Base-by-base conservation (phyloP, 2,113 vertebrate genomes). In the Gallinago undulata region DNA sequence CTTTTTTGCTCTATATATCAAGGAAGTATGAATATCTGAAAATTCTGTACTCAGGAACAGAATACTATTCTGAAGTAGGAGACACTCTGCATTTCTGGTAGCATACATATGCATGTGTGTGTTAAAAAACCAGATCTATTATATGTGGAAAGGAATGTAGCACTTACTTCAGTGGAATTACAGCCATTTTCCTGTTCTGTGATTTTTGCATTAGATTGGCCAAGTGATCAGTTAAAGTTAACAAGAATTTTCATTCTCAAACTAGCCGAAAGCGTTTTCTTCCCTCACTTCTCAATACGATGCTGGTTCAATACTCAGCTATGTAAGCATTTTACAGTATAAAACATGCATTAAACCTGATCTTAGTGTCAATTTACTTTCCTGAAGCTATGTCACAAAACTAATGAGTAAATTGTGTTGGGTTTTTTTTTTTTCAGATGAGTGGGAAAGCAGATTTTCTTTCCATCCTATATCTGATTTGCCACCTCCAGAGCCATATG, bases 391-490 rank as follows among this genome's bases (percentile, higher is more conserved):
- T 91, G 33, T 59, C 72, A 93, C 66, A 97, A 91, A 92, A 63
- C 35, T 87, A 50, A 91, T 0, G 0, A 70, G 7, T 59, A 67
- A 93, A 81, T 64, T 28, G 17, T 9, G 7, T 96, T 69, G 88
- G n/a, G 27, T 97, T 77, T 93, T 72, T 90, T 72, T 91, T 70
- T 72, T 91, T 70, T 82, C 96, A 99, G 99, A 99, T 97, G 99
- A 99, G 72, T 99, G 99, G 99, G 99, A 99, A 97, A 97, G 98
- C 96, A 98, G 99, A 67, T 99, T 99, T 98, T 98, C 91, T 92
- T 99, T 99, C 96, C 99, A 99, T 91, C 99, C 99, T 0, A 90
- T 99, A 95, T 99, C 99, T 33, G 99, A 99, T 94, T 97, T 99
- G 90, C 99, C 99, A 85, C 99, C 99, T 78, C 99, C 99, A 14